A percentile compares a stretch with the other conserved stretches of the same genome.
Conservation (phyloP, 1,140 invertebrate genomes). For the Polypedilum pembai region DNA sequence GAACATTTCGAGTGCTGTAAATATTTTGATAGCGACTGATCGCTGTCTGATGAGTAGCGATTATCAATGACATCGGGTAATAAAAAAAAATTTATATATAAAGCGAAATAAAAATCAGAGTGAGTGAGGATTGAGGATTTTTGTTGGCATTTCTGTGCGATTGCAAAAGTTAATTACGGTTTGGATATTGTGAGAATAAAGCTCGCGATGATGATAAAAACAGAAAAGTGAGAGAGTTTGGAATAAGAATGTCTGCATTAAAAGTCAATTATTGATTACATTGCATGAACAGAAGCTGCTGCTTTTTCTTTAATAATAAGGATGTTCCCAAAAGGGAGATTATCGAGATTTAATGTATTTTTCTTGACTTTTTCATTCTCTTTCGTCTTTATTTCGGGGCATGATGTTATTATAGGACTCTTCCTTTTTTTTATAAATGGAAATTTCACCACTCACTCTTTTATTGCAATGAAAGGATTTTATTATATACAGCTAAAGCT, state of each 20-base stretch:
- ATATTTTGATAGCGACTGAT: conserved; percentile 26
- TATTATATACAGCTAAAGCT: not conserved
- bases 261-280: conserved; percentile 27
- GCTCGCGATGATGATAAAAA: not conserved
- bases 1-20: conserved; percentile 5
- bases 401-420: conserved; percentile 13
- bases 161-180: conserved; percentile 26
- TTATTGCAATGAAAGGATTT: not conserved
- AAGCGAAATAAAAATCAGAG: not conserved
- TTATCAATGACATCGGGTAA: not conserved
- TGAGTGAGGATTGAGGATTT: no score
- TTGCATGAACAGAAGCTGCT: conserved; percentile 9
- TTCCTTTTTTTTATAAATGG: not conserved
- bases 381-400: not conserved
- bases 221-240: not conserved
- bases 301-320: not conserved
- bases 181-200: not conserved
- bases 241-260: conserved; percentile 23
- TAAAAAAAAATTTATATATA: no score
- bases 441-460: not conserved
- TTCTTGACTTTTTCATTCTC: not conserved
- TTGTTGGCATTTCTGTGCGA: not conserved
- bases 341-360: conserved; percentile 2
- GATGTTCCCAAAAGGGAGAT: conserved; percentile 6
- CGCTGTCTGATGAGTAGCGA: conserved; percentile 23